phyloP scores from a whole-genome alignment of 1,140 invertebrate genomes.

The Drosophila suzukii region DNA sequence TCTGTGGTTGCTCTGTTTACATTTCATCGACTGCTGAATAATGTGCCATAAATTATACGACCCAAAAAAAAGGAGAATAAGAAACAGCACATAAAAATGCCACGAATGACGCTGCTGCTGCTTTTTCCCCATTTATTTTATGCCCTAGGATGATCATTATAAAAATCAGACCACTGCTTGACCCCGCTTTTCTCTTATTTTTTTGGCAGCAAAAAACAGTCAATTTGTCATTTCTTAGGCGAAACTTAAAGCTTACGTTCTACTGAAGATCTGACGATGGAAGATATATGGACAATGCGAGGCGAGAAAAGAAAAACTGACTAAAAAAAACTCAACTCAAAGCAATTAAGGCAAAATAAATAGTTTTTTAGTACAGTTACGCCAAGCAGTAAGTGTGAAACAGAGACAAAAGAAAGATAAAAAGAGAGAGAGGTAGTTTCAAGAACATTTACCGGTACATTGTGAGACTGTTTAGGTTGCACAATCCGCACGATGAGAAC shows the following conservation, averaged over 20 bases:
- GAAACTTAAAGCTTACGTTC: slow-evolving; percentile 43
- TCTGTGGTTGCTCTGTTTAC: slow-evolving; percentile 34
- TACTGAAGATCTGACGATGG: slow-evolving; percentile 32
- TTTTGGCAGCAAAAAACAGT: slow-evolving; percentile 49
- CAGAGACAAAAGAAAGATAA: slow-evolving; percentile 24
- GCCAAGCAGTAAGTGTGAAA: slow-evolving; percentile 35
- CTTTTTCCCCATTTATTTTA: slow-evolving; percentile 10
- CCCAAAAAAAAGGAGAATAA: neutral
- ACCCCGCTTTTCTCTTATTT: slow-evolving; percentile 3
- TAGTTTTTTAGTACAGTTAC: slow-evolving; percentile 34
- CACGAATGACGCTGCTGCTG: slow-evolving; percentile 25
- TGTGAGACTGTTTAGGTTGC: slow-evolving; percentile 78
- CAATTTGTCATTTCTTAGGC: slow-evolving; percentile 35
- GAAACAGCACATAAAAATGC: slow-evolving; percentile 23
- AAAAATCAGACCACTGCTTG: slow-evolving; percentile 32
- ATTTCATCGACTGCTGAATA: slow-evolving; percentile 44
- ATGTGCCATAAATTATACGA: slow-evolving; percentile 41
- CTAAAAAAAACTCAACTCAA: slow-evolving; percentile 1
- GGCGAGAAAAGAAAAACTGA: slow-evolving; percentile 38
- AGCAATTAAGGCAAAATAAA: slow-evolving; percentile 15
- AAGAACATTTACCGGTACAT: slow-evolving; percentile 79
- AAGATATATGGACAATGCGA: slow-evolving; percentile 36
- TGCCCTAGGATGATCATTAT: slow-evolving; percentile 20
- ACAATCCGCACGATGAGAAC: slow-evolving; percentile 79
- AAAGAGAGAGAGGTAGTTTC: slow-evolving; percentile 24